Base-by-base conservation (phyloP, 2,888 invertebrate species). In the Drosophila algonquin region DNA sequence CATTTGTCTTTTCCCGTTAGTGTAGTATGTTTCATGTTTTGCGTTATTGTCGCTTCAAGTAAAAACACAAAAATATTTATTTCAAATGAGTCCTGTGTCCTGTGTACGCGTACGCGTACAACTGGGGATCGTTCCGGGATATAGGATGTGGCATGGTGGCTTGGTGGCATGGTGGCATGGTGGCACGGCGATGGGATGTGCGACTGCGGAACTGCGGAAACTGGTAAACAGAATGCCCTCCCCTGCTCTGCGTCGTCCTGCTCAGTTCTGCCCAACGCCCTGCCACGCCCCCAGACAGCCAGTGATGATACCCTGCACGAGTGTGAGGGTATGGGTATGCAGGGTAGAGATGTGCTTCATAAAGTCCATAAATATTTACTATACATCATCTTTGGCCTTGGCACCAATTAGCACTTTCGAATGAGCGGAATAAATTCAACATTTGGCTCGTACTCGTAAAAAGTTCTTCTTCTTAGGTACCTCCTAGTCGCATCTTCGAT, bases 51-150 rank as follows among this genome's bases (percentile, higher is more conserved):
- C 89, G 89, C 83, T 78, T 76, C 81, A 83, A 86, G 83, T 86
- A 84, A 82, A 89, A 89, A 89, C 90, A 89, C 89, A 87, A 85
- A 87, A 86, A 88, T 87, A 87, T 87, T 86, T 86, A 86, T 87
- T 86, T 88, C 84, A 84, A 86, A 88, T 87, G 86, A 85, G 87
- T 80, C 77, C 64, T 81, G 88, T 79, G 79, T 76, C 4, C 12
- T 24, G 35, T 12, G 32, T 32, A 1, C 30, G 30, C 32, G 35
- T 35, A 35, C 35, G 40, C 14, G n/a, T n/a, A 79, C 76, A 81
- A 86, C 83, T 87, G 81, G 81, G 87, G 76, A n/a, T 40, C 40
- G 40, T 40, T 40, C 2, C n/a, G 40, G 40, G 40, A n/a, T 40
- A n/a, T 40, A n/a, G 40, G 40, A 12, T 40, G 72, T 77, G 48